Conservation (phyloP, 2,888 invertebrate genomes). For the Hymenopus coronatus region DNA sequence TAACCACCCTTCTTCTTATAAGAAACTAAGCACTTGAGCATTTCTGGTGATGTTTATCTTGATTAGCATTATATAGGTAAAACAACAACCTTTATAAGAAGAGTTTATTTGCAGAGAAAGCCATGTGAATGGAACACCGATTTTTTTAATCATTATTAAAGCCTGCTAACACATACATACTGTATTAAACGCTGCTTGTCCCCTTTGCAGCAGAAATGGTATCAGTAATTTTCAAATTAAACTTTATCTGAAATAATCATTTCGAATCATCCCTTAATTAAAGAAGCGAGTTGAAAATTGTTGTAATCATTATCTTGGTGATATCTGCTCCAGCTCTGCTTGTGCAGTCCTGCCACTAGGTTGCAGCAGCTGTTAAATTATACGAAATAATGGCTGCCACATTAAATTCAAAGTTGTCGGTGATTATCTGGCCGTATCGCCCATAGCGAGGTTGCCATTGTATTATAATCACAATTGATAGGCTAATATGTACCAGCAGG, state of each 20-base stretch:
- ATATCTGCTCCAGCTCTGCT: not conserved
- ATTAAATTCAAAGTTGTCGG: not conserved
- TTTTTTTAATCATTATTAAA: too few relatives aligned
- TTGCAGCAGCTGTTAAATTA: not conserved
- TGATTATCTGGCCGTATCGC: not conserved
- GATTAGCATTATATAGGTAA: too few relatives aligned
- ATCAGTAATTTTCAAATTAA: not conserved
- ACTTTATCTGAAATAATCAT: not conserved
- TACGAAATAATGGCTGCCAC: not conserved
- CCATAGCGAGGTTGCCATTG: not conserved
- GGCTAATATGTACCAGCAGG: not conserved
- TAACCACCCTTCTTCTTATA: too few relatives aligned
- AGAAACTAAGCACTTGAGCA: too few relatives aligned
- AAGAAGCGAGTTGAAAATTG: not conserved
- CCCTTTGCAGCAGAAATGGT: not conserved
- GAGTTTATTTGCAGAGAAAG: too few relatives aligned
- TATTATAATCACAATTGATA: not conserved
- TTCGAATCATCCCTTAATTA: not conserved
- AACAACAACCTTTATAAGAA: too few relatives aligned
- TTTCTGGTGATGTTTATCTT: too few relatives aligned
- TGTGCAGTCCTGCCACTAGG: not conserved
- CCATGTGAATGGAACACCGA: too few relatives aligned
- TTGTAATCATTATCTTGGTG: not conserved
- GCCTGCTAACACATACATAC: too few relatives aligned
- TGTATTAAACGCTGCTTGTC: too few relatives aligned